Evolutionary conservation across 2,888 invertebrate species (phyloP).

Genomic region (Brenthis hecate): DNA sequence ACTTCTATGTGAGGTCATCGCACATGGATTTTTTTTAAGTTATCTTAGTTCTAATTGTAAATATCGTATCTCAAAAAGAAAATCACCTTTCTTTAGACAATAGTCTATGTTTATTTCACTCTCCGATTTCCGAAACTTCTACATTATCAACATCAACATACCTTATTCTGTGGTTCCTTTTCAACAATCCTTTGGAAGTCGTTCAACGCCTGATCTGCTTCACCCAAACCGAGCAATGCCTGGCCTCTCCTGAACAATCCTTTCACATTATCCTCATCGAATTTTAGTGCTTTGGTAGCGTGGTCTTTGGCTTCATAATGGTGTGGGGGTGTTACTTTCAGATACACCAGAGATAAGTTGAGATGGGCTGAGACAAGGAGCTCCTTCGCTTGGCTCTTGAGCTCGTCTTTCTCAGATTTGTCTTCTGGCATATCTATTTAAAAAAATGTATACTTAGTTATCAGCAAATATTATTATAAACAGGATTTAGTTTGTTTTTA

Average conservation of each 20-base stretch:
- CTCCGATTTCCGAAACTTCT: no score
- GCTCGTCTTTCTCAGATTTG: conserved; percentile 53
- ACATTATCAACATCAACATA: conserved; percentile 35
- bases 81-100: not conserved
- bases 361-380: conserved; percentile 87
- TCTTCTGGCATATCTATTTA: conserved; percentile 57
- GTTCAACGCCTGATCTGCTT: conserved; percentile 88
- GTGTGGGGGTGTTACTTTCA: conserved; percentile 87
- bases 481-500: no score
- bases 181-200: conserved; percentile 90
- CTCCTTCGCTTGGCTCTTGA: conserved; percentile 55
- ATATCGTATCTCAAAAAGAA: no score
- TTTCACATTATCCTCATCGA: conserved; percentile 91
- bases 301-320: conserved; percentile 86
- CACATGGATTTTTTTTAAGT: no score
- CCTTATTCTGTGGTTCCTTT: conserved; percentile 92
- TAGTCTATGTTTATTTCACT: not conserved
- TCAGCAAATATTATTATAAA: no score
- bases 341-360: conserved; percentile 91
- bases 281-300: conserved; percentile 89
- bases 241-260: conserved; percentile 94
- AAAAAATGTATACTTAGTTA: no score
- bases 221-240: conserved; percentile 88
- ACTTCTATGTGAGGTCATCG: no score
- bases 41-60: no score